phyloP scores from a whole-genome alignment of 2,797 vertebrate genomes.

The Rhodeus uyekii region DNA sequence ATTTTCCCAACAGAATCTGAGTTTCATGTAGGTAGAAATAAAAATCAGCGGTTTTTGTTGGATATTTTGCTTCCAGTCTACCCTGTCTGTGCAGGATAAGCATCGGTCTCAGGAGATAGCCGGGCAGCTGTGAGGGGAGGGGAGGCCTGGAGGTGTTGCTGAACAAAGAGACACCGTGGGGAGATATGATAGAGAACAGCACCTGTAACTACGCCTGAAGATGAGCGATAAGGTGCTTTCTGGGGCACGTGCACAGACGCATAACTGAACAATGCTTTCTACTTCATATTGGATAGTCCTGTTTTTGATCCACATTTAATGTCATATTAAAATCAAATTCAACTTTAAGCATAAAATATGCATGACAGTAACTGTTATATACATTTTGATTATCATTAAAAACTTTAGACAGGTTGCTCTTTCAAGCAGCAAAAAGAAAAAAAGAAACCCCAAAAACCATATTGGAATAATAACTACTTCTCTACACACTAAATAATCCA shows the following conservation, averaged over 20 bases:
- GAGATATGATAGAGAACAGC: conserved; percentile 70
- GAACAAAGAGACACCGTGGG: conserved; percentile 71
- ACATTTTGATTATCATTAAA: not conserved
- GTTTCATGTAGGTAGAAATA: conserved; percentile 41
- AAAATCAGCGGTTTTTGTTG: conserved; percentile 38
- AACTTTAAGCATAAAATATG: not conserved
- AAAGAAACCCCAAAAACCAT: conserved; percentile 2
- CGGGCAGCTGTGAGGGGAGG: conserved; percentile 62
- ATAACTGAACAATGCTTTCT: conserved; percentile 48
- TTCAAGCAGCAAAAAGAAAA: conserved; percentile 8
- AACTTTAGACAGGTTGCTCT: not conserved
- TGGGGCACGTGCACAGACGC: conserved; percentile 47
- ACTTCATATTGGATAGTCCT: not conserved
- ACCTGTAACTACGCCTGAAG: conserved; percentile 72
- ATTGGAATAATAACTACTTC: conserved; percentile 25
- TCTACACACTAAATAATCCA: conserved; percentile 42
- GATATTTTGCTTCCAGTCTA: conserved; percentile 48
- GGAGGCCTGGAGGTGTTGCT: conserved; percentile 69
- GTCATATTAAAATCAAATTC: too few relatives aligned
- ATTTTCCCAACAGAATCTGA: not conserved
- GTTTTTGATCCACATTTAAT: conserved; percentile 3
- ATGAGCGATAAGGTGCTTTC: conserved; percentile 72
- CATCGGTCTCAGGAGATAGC: conserved; percentile 63
- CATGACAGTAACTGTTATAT: not conserved
- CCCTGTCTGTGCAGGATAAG: conserved; percentile 58